These are phyloP conservation scores for Carassius gibelio DNA, from an alignment of 2,113 vertebrate genomes.

Conservation along the genomic window DNA sequence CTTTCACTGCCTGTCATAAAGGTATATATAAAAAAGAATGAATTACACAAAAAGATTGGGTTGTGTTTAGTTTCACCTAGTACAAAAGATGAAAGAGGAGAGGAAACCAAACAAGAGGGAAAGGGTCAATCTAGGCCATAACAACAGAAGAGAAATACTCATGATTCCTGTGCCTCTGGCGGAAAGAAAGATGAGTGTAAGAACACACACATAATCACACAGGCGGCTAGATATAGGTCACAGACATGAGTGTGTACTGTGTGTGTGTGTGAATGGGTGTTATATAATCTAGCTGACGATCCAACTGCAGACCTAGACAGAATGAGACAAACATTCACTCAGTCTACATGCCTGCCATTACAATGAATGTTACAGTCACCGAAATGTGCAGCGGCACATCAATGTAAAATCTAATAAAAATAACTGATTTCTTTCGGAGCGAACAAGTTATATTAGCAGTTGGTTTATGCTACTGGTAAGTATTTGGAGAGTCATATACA, in stretches of 20 bases:
- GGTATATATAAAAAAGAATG: neutral
- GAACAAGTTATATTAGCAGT: neutral
- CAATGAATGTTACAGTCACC: neutral
- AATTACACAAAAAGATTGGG: neutral
- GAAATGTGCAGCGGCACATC: neutral
- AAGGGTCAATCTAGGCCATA: constrained; percentile 30
- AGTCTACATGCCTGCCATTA: neutral
- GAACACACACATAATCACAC: neutral
- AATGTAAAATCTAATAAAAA: neutral
- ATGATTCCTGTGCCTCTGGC: constrained; percentile 35
- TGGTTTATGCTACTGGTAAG: too few species aligned
- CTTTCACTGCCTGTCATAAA: neutral
- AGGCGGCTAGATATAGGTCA: constrained; percentile 36
- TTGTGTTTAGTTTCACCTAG: neutral
- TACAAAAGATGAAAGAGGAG: neutral
- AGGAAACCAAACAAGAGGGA: neutral
- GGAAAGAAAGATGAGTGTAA: neutral
- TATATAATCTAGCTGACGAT: constrained; percentile 19
- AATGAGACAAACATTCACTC: neutral
- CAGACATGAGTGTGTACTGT: neutral
- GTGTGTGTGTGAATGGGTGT: neutral
- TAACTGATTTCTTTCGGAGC: neutral
- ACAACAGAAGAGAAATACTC: neutral
- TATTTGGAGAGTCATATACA: neutral
- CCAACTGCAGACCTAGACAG: constrained; percentile 2